Evolutionary conservation across 2,797 vertebrate genomes (phyloP), one percentile per base, ranked within the genome.

Genomic region (Catharus ustulatus): DNA sequence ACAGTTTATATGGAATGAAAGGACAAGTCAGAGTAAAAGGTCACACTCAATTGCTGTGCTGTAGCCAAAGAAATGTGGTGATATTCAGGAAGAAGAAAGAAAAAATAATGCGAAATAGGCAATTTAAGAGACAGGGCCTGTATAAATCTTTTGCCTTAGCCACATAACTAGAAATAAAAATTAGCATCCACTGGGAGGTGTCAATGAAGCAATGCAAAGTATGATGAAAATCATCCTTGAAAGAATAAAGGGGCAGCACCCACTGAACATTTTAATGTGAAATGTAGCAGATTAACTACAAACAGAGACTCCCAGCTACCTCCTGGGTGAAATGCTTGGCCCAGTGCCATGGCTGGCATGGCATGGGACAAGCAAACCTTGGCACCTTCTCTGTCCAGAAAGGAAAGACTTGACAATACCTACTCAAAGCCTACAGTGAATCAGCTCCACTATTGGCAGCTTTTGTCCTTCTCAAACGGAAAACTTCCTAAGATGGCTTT

Each of bases 1-100:
- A 68, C 22, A 74, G 48, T 90, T 91, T 86, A 77, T 85, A 81
- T 20, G 52, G 34, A 91, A 84, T 79, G 52, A 92, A 96, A 93
- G 57, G 78, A 86, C 73, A 94, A 93, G 84, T 78, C 67, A 54
- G 71, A 85, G 45, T 83, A 54, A 91, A 95, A 96, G 69, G 54
- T 89, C 87, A 76, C 34, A 90, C 27, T 34, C 72, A 69, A 57
- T 24, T 82, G 42, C 23, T 92, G 49, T 89, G 43, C 46, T 82
- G n/a, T 6, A 8, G 62, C 19, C 58, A 21, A 81, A 93, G 34
- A 74, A 79, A 73, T 75, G 23, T 85, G 45, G 38, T 75, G 40
- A 57, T 83, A 58, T 88, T 89, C 23, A 77, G 52, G 42, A 58
- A 85, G 61, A 89, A 84, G 18, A 86, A 90, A 87, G 1, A 40